Conservation (phyloP, 2,888 invertebrate species). For the Dysmachus trigonus region DNA sequence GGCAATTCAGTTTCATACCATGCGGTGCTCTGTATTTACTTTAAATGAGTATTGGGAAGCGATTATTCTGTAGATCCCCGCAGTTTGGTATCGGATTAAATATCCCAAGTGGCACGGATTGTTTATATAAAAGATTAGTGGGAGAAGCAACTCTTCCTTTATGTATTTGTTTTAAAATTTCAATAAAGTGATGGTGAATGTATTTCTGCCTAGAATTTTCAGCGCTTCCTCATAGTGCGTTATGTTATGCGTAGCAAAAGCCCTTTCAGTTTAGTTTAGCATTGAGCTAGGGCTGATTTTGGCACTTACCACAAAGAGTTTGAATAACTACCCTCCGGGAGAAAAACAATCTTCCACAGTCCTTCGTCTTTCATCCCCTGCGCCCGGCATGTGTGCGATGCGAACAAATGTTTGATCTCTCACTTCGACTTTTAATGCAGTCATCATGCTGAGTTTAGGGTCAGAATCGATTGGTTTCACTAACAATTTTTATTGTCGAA, state of each 20-base stretch:
- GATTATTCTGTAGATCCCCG: background rate
- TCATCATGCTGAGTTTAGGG: conserved; percentile 43
- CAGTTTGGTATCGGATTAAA: background rate
- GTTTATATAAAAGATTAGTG: background rate
- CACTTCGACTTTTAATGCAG: conserved; percentile 40
- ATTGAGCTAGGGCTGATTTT: background rate
- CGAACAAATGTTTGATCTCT: conserved; percentile 40
- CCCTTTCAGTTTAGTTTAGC: too few species aligned
- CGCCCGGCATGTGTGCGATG: background rate
- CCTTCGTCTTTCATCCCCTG: conserved; percentile 34
- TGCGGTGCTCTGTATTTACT: background rate
- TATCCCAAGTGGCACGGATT: background rate
- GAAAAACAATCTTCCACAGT: background rate
- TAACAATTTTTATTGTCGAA: conserved; percentile 46
- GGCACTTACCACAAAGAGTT: background rate
- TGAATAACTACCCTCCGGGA: background rate
- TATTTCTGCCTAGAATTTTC: background rate
- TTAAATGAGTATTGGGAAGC: background rate
- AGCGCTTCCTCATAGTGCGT: background rate
- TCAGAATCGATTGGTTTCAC: conserved; percentile 48
- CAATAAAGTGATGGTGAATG: background rate
- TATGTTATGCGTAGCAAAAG: too few species aligned
- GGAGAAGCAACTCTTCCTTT: too few species aligned
- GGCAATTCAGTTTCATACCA: background rate
- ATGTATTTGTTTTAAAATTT: background rate